Evolutionary conservation across 2,113 vertebrate species (phyloP).

Genomic region (Tapirus terrestris): DNA sequence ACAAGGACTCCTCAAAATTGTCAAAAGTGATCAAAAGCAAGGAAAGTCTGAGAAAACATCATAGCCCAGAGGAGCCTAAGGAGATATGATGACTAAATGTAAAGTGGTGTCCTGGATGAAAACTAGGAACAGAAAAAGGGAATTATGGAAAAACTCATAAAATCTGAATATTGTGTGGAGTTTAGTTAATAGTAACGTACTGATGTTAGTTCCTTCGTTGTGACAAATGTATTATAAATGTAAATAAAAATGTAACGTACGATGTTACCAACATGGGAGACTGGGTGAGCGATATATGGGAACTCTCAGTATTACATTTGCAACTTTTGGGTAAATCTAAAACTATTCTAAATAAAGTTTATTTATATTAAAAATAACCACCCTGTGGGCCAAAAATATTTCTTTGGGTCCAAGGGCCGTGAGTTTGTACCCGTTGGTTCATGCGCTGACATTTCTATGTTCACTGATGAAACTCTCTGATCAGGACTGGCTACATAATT

Average conservation of each 20-base stretch:
- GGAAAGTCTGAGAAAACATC: neutral
- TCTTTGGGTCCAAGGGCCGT: neutral
- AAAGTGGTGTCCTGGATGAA: neutral
- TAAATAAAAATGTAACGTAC: neutral
- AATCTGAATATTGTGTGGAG: neutral
- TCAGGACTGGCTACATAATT: neutral
- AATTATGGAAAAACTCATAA: neutral
- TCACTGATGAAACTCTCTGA: neutral
- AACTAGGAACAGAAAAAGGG: neutral
- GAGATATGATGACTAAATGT: neutral
- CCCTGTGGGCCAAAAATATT: neutral
- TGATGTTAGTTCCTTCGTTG: neutral
- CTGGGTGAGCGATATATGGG: neutral
- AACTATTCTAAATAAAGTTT: constrained; percentile 31
- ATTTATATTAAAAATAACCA: neutral
- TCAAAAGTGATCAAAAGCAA: neutral
- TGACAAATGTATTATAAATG: neutral
- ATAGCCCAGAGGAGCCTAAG: neutral
- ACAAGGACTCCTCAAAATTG: neutral
- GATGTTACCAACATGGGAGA: neutral
- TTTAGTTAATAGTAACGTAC: neutral
- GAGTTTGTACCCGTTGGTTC: neutral
- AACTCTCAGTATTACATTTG: neutral
- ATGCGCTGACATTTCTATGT: neutral
- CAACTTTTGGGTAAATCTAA: constrained; percentile 3